phyloP scores from a whole-genome alignment of 2,113 vertebrate species.

The Anhinga rufa region DNA sequence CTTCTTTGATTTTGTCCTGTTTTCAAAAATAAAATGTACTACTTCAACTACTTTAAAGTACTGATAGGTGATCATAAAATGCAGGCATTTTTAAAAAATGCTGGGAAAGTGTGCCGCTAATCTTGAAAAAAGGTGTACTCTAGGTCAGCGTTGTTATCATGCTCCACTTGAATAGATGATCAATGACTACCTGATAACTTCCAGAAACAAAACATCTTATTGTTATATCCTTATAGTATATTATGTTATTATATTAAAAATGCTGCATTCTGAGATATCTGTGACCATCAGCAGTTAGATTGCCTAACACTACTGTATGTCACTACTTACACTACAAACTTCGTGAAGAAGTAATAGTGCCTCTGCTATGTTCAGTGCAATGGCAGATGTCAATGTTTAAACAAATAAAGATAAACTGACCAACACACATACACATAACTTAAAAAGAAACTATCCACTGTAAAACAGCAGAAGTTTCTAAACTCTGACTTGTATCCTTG shows the following conservation, averaged over 20 bases:
- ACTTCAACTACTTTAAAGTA: background rate
- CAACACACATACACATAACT: background rate
- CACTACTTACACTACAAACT: background rate
- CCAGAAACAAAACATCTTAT: background rate
- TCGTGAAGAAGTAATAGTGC: background rate
- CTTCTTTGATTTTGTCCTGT: background rate
- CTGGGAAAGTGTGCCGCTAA: background rate
- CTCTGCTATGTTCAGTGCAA: background rate
- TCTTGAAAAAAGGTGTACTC: background rate
- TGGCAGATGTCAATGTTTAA: background rate
- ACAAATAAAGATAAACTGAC: background rate
- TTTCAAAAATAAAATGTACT: background rate
- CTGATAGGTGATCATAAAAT: background rate
- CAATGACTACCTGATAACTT: background rate
- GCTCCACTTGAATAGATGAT: background rate
- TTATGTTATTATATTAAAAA: background rate
- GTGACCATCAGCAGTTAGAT: background rate
- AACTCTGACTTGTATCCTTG: background rate
- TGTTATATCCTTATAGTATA: background rate
- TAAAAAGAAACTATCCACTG: background rate
- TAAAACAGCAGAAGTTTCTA: background rate
- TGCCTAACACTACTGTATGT: background rate
- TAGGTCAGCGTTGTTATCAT: background rate
- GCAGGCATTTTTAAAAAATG: background rate
- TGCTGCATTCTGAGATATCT: background rate